Base-by-base conservation (phyloP, 2,113 vertebrate species). In the Macrotis lagotis region DNA sequence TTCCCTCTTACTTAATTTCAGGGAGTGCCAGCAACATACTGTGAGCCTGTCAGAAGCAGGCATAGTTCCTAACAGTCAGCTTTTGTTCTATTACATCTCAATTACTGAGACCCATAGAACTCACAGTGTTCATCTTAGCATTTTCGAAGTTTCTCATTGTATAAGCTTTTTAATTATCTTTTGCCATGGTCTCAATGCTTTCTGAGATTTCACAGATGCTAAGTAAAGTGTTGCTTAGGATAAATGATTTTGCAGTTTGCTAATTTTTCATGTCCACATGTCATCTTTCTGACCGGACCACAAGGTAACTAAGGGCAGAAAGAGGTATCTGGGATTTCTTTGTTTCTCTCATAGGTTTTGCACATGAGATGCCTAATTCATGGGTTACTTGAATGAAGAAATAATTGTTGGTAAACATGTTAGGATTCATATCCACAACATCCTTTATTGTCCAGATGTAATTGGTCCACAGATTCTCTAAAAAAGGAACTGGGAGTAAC, bases 171-270 rank as follows among this genome's bases (percentile, higher is more conserved):
- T 88, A 28, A 50, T n/a, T 94, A 92, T 92, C 50, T 88, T 96
- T 89, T 94, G 89, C 94, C 12, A 93, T 50, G 55, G 94, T 95
- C 74, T 94, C n/a, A 93, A 90, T 91, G 92, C 51, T 31, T 47
- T 52, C 37, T 53, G 89, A 94, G 95, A 59, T 93, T 14, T 28
- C 22, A 51, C 12, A 94, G 91, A 88, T 83, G 66, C 66, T 19
- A 95, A 93, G 92, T 7, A 83, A 91, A 90, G 90, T 44, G 24
- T 50, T 83, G 37, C 19, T 83, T 83, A 83, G 66, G n/a, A 44
- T 44, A 83, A 83, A 48, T 19, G 52, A 88, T 22, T 12, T 88
- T n/a, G 6, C 83, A 48, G 0, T 92, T 48, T 89, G 37, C 89
- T 90, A 93, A 83, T 48, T 90, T 26, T 52, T 37, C 59, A 9